Evolutionary conservation across 2,797 vertebrate genomes (phyloP), one percentile per base, ranked within the genome.

Genomic region (Lacerta viridis): DNA sequence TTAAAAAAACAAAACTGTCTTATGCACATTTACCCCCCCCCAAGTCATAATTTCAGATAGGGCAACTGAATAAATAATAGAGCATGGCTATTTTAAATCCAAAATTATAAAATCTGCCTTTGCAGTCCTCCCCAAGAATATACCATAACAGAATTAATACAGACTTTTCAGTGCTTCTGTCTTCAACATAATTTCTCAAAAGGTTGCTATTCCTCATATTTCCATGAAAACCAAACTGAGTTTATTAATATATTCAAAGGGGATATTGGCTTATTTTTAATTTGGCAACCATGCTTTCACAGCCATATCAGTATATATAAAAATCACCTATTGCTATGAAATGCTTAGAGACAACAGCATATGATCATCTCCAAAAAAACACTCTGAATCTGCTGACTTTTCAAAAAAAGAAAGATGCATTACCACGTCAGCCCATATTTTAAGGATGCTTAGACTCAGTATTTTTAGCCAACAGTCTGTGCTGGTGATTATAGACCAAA

Each of bases 161-260:
- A 90, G 86, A 87, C 25, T 18, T 55, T 33, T 59, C 91, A 87
- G 90, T 72, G 36, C 29, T 81, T 59, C 9, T 10, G 43, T 61
- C 78, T 39, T 1, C 43, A 90, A 61, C 91, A 90, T 75, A 88
- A 64, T 81, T 23, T 55, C 18, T 89, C n/a, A 74, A 90, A 90
- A 10, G 29, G 64, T 23, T 76, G 25, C 75, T 13, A 64, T 76
- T 64, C 6, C 18, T 87, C 79, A 83, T 90, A 88, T 78, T 66
- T 50, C 61, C 79, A 2, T 11, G 79, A 82, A 89, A 83, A 84
- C 83, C 71, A 76, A 72, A 74, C 76, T 84, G 90, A 75, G 29
- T 43, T 61, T 43, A 29, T 79, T 41, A 25, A 89, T 91, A 66
- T 0, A 29, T 0, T 23, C 50, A 76, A 68, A 61, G 61, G 64